These are phyloP conservation scores for Cyanoramphus novaezelandiae DNA, from an alignment of 2,113 vertebrate genomes.

Conservation along the genomic window DNA sequence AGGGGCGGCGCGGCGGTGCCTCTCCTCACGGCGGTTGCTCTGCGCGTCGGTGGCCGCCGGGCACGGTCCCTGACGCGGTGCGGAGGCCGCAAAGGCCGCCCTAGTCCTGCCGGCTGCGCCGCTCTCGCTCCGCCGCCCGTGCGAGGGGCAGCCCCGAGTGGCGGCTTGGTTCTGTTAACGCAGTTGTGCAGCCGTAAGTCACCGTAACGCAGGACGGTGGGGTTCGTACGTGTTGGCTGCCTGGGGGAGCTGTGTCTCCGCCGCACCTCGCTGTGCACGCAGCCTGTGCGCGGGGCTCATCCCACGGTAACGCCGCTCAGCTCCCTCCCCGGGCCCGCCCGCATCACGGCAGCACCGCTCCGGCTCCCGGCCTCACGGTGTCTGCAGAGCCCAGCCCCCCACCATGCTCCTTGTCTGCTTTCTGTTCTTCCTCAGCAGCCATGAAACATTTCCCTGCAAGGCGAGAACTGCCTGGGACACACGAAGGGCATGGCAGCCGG, in stretches of 20 bases:
- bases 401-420: no score
- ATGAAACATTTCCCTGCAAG: background rate
- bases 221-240: background rate
- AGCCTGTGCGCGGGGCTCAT: background rate
- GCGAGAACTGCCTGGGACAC: background rate
- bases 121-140: background rate
- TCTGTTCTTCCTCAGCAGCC: rapidly evolving
- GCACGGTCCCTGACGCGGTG: rapidly evolving
- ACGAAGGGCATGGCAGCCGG: rapidly evolving
- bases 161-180: background rate
- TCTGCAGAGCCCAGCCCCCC: no score
- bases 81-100: rapidly evolving
- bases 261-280: no score
- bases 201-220: background rate
- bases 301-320: background rate
- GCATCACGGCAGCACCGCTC: background rate
- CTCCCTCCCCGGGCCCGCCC: background rate
- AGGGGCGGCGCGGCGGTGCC: background rate
- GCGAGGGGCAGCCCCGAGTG: background rate
- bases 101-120: rapidly evolving
- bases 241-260: background rate
- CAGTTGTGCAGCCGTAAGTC: background rate
- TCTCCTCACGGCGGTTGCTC: background rate
- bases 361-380: background rate
- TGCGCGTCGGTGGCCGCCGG: background rate